These are phyloP conservation scores for Epiperipatus broadwayi DNA, from an alignment of 2,888 invertebrate species.

Conservation along the genomic window DNA sequence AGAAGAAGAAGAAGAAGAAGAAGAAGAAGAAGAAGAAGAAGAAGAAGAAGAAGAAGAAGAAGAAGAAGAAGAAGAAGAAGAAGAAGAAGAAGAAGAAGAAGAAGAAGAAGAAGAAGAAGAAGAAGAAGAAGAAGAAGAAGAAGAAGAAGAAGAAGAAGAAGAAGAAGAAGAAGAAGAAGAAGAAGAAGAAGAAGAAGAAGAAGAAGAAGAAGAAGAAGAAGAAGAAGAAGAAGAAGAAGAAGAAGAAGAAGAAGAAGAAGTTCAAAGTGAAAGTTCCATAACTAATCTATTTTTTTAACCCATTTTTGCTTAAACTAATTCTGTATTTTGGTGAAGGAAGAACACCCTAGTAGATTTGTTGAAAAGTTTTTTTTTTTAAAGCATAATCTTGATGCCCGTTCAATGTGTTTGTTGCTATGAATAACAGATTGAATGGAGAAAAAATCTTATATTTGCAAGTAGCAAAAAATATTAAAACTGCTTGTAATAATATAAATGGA, in stretches of 20 bases:
- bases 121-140: constrained; percentile 3
- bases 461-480: too few relatives aligned
- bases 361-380: too few relatives aligned
- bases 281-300: too few relatives aligned
- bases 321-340: too few relatives aligned
- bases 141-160: constrained; percentile 3
- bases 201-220: constrained; percentile 3
- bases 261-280: too few relatives aligned
- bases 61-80: constrained; percentile 3
- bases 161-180: constrained; percentile 3
- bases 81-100: constrained; percentile 3
- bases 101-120: constrained; percentile 3
- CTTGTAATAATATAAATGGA: too few relatives aligned
- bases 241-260: constrained; percentile 3
- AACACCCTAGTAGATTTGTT: too few relatives aligned
- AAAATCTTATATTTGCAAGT: too few relatives aligned
- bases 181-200: constrained; percentile 3
- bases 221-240: constrained; percentile 3
- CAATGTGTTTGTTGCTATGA: too few relatives aligned
- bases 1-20: constrained; percentile 3
- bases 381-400: too few relatives aligned
- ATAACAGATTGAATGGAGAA: too few relatives aligned
- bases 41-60: constrained; percentile 3
- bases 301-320: too few relatives aligned
- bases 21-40: constrained; percentile 3